phyloP scores from a whole-genome alignment of 2,797 vertebrate species.

The Sebastes vulpes region DNA sequence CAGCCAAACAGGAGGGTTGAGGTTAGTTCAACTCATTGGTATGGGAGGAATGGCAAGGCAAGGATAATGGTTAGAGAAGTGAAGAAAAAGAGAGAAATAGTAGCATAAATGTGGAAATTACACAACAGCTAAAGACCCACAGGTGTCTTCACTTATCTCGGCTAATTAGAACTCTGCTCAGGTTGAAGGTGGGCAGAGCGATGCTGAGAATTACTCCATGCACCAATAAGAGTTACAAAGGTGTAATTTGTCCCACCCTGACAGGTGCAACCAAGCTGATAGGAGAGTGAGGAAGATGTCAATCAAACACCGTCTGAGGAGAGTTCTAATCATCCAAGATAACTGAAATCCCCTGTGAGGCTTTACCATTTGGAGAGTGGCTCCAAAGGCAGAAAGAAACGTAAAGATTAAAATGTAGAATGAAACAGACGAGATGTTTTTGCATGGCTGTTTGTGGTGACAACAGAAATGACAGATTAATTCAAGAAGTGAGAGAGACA shows the following conservation, averaged over 20 bases:
- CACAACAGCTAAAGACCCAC: constrained; percentile 22
- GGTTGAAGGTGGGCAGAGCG: not conserved
- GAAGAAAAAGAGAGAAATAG: constrained; percentile 4
- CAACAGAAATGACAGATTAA: constrained; percentile 16
- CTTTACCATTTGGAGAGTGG: not conserved
- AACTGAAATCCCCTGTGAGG: not conserved
- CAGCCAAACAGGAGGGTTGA: constrained; percentile 61
- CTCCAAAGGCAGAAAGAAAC: not conserved
- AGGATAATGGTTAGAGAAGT: constrained; percentile 25
- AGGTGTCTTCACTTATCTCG: constrained; percentile 3
- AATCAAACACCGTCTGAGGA: constrained; percentile 9
- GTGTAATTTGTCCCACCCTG: not conserved
- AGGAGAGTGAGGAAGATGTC: constrained; percentile 3
- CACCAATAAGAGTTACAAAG: not conserved
- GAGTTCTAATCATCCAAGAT: constrained; percentile 7
- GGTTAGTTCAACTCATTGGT: constrained; percentile 64
- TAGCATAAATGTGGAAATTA: constrained; percentile 13
- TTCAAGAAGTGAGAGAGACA: not conserved
- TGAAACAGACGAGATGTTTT: not conserved
- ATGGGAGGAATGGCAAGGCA: constrained; percentile 27
- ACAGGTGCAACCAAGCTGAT: not conserved
- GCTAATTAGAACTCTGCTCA: constrained; percentile 13
- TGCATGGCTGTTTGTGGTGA: not conserved
- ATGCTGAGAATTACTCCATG: constrained; percentile 8
- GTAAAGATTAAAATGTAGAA: not conserved